phyloP scores from a whole-genome alignment of 64 coral and sea anemone species.

The Porites australiensis region DNA sequence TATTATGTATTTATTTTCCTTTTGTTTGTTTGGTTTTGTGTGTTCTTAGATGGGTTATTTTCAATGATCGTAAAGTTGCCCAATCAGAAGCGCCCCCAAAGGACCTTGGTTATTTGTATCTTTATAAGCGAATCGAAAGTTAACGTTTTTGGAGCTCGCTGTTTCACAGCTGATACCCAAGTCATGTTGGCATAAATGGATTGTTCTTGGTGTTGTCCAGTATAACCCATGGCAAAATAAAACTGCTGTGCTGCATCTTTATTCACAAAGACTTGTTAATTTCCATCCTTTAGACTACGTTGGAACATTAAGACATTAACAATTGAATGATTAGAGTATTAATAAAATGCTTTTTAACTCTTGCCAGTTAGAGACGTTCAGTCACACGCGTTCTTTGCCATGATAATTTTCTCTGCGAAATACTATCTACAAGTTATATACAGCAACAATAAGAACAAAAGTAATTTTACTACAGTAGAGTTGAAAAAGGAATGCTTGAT shows the following conservation, averaged over 20 bases:
- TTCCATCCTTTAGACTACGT: not conserved
- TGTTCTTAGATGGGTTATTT: constrained; percentile 89
- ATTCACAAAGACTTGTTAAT: not conserved
- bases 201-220: not conserved
- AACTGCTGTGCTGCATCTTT: not conserved
- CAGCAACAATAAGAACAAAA: no score
- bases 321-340: not conserved
- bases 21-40: not conserved
- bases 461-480: no score
- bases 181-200: not conserved
- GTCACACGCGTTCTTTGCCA: no score
- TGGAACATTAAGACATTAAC: not conserved
- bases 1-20: not conserved
- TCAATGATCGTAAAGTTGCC: constrained; percentile 97
- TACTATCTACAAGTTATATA: no score
- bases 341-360: constrained; percentile 7
- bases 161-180: not conserved
- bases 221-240: not conserved
- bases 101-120: constrained; percentile 87
- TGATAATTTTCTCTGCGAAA: no score
- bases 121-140: constrained; percentile 68
- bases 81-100: constrained; percentile 92
- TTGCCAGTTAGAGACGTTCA: no score
- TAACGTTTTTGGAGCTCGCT: not conserved
- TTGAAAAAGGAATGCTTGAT: no score